These are phyloP conservation scores for Cirrhinus molitorella DNA, from an alignment of 2,797 vertebrate genomes.

Conservation along the genomic window DNA sequence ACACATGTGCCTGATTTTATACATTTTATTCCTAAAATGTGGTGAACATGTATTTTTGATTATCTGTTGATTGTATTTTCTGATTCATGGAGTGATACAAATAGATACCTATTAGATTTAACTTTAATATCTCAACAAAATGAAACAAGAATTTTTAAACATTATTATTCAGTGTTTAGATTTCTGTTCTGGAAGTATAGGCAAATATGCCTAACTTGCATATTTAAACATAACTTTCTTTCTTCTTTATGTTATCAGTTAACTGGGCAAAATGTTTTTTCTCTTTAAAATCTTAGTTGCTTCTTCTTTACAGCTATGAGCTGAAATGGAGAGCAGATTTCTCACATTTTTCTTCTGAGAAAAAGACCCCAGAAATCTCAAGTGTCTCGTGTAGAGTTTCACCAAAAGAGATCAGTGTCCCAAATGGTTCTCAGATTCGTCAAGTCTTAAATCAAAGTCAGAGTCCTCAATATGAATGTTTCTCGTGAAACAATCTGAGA, in stretches of 20 bases:
- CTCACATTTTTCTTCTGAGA: neutral
- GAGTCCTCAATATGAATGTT: neutral
- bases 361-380: neutral
- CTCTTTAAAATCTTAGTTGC: constrained; percentile 25
- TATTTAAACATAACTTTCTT: no score
- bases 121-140: neutral
- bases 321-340: neutral
- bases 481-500: neutral
- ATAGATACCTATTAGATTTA: neutral
- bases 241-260: neutral
- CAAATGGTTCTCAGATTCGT: neutral
- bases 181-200: neutral
- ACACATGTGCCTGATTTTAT: neutral
- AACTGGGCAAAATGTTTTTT: neutral
- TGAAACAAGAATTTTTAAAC: neutral
- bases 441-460: neutral
- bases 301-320: neutral
- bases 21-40: neutral
- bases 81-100: no score
- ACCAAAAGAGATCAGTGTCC: neutral
- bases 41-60: neutral
- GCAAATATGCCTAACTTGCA: no score
- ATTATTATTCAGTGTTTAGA: neutral
- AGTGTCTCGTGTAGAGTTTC: neutral
- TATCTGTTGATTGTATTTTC: no score